Percentiles rank a stretch among this genome's conserved stretches.
phyloP scores from a whole-genome alignment of 2,888 invertebrate genomes.

The Scotopteryx bipunctaria region DNA sequence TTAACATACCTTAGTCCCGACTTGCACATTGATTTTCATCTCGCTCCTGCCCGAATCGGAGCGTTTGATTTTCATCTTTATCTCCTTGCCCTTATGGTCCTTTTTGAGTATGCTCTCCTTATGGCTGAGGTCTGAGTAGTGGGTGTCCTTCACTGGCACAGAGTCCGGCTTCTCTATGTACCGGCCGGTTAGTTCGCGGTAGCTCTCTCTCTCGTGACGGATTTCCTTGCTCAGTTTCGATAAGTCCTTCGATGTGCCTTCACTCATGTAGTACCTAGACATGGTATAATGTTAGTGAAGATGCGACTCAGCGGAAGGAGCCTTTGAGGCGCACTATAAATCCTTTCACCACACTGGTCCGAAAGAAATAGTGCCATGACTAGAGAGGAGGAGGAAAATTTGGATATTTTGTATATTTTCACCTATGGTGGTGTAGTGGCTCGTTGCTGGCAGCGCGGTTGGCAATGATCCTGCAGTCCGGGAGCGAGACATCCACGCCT shows the following conservation, averaged over 20 bases:
- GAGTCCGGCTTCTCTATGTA: slow-evolving; percentile 74
- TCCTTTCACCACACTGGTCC: background rate
- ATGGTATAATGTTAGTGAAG: background rate
- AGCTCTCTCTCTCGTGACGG: slow-evolving; percentile 75
- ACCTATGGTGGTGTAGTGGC: slow-evolving; percentile 47
- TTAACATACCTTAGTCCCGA: slow-evolving; percentile 40
- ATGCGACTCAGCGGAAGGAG: background rate
- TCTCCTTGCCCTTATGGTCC: slow-evolving; percentile 67
- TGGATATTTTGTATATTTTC: no score
- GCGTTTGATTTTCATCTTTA: slow-evolving; percentile 72
- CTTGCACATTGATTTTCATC: slow-evolving; percentile 67
- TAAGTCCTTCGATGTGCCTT: slow-evolving; percentile 73
- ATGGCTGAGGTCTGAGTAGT: slow-evolving; percentile 65
- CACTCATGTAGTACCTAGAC: slow-evolving; percentile 70
- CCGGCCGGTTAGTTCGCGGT: slow-evolving; percentile 73
- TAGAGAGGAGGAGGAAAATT: no score
- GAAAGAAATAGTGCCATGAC: no score
- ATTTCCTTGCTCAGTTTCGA: slow-evolving; percentile 77
- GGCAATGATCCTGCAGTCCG: slow-evolving; percentile 79
- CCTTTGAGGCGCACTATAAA: no score
- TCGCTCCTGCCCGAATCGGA: slow-evolving; percentile 73
- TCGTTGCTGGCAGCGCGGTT: slow-evolving; percentile 73
- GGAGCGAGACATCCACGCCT: slow-evolving; percentile 68
- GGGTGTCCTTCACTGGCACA: slow-evolving; percentile 62
- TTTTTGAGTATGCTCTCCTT: slow-evolving; percentile 55